phyloP scores from a whole-genome alignment of 2,113 vertebrate species.

The Paracanthobrama guichenoti region DNA sequence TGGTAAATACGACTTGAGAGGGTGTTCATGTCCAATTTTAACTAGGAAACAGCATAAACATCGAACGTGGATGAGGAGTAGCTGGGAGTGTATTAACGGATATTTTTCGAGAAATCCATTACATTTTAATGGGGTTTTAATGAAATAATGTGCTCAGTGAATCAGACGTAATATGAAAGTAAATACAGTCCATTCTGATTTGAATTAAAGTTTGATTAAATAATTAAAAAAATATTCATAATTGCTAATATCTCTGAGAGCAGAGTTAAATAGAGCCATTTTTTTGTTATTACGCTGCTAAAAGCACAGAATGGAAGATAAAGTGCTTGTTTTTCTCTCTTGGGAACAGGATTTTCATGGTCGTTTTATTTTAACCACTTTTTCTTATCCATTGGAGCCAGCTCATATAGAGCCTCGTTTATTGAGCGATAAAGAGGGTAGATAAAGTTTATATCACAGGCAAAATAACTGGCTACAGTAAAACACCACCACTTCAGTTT shows the following conservation, averaged over 20 bases:
- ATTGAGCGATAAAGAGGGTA: conserved; percentile 42
- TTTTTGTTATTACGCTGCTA: not conserved
- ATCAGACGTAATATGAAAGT: not conserved
- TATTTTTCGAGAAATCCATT: not conserved
- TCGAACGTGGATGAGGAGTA: not conserved
- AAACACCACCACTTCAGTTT: not conserved
- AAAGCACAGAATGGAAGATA: not conserved
- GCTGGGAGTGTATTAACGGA: not conserved
- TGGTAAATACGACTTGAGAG: too few relatives aligned
- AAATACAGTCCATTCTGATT: not conserved
- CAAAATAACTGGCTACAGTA: not conserved
- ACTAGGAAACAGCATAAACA: not conserved
- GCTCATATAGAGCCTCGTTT: conserved; percentile 4
- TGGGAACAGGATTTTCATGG: not conserved
- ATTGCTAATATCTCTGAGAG: not conserved
- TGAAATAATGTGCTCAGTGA: not conserved
- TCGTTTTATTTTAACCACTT: not conserved
- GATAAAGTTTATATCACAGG: conserved; percentile 23
- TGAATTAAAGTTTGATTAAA: too few relatives aligned
- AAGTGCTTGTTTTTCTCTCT: conserved; percentile 2
- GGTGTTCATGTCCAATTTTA: too few relatives aligned
- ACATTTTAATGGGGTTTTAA: not conserved
- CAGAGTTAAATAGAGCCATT: not conserved
- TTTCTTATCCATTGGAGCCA: conserved; percentile 25
- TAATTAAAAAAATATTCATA: not conserved